Evolutionary conservation across 2,888 invertebrate species (phyloP).

Genomic region (Anthrax anthrax): DNA sequence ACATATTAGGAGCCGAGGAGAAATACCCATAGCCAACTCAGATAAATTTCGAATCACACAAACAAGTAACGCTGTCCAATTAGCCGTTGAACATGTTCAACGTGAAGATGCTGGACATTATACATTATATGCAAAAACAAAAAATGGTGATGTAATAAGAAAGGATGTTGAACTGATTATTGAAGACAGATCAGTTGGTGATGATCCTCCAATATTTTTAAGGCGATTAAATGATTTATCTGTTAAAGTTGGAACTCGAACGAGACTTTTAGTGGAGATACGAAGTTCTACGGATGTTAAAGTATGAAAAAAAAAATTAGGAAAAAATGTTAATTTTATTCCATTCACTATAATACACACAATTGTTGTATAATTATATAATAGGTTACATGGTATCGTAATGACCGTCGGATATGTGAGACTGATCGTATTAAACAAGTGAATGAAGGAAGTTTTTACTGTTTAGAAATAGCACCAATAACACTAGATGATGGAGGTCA

Average conservation of each 20-base stretch:
- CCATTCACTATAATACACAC: background rate
- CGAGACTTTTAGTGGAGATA: slow-evolving; percentile 72
- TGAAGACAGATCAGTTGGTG: slow-evolving; percentile 44
- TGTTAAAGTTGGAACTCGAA: slow-evolving; percentile 79
- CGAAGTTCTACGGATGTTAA: slow-evolving; percentile 63
- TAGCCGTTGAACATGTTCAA: slow-evolving; percentile 60
- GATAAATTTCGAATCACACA: slow-evolving; percentile 47
- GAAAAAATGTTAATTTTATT: background rate
- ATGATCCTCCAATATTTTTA: slow-evolving; percentile 69
- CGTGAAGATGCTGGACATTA: slow-evolving; percentile 63
- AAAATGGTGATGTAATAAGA: slow-evolving; percentile 38
- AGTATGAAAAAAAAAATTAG: slow-evolving; percentile 38
- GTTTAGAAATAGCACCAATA: slow-evolving; percentile 69
- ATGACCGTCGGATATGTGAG: slow-evolving; percentile 59
- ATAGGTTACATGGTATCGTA: slow-evolving; percentile 77
- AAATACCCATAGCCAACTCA: slow-evolving; percentile 45
- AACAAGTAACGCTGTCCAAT: slow-evolving; percentile 47
- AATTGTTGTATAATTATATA: background rate
- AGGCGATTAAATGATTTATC: slow-evolving; percentile 72
- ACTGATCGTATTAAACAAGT: slow-evolving; percentile 61
- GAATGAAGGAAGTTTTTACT: slow-evolving; percentile 75
- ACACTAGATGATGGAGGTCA: slow-evolving; percentile 68
- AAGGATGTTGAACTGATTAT: slow-evolving; percentile 42
- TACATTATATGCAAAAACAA: slow-evolving; percentile 49
- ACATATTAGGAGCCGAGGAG: slow-evolving; percentile 39